phyloP scores from a whole-genome alignment of 2,797 vertebrate genomes.

The Potorous gilbertii region DNA sequence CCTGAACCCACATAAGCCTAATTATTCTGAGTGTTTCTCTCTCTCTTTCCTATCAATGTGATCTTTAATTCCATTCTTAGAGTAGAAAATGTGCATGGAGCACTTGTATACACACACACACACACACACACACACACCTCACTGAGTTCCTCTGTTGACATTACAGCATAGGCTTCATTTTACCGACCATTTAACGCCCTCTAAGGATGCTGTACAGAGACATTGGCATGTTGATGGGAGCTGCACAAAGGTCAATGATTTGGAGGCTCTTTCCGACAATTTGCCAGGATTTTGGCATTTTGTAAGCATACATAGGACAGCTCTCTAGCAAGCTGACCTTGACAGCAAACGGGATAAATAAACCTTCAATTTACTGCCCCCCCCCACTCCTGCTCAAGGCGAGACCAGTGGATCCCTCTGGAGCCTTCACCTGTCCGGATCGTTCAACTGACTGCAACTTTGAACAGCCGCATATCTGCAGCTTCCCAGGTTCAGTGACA shows the following conservation, averaged over 20 bases:
- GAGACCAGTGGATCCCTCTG: conserved; percentile 91
- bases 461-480: conserved; percentile 88
- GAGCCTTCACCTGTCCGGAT: conserved; percentile 99
- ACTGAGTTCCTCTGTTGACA: conserved; percentile 80
- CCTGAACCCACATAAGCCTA: not conserved
- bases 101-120: not conserved
- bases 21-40: conserved; percentile 2
- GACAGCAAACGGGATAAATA: conserved; percentile 99
- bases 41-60: not conserved
- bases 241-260: conserved; percentile 99
- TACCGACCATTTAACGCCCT: conserved; percentile 92
- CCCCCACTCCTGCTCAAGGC: conserved; percentile 88
- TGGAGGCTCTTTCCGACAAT: conserved; percentile 93
- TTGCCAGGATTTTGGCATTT: conserved; percentile 99
- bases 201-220: conserved; percentile 94
- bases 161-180: conserved; percentile 88
- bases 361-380: conserved; percentile 97
- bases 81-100: conserved; percentile 49
- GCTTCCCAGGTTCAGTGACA: conserved; percentile 95
- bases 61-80: conserved; percentile 35
- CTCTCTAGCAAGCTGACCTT: conserved; percentile 98
- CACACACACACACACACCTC: conserved; percentile 53
- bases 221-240: conserved; percentile 94
- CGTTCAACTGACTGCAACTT: conserved; percentile 93
- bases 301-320: conserved; percentile 98